These are phyloP conservation scores for Eremobia ochroleuca DNA, from an alignment of 2,888 invertebrate species.

Conservation along the genomic window DNA sequence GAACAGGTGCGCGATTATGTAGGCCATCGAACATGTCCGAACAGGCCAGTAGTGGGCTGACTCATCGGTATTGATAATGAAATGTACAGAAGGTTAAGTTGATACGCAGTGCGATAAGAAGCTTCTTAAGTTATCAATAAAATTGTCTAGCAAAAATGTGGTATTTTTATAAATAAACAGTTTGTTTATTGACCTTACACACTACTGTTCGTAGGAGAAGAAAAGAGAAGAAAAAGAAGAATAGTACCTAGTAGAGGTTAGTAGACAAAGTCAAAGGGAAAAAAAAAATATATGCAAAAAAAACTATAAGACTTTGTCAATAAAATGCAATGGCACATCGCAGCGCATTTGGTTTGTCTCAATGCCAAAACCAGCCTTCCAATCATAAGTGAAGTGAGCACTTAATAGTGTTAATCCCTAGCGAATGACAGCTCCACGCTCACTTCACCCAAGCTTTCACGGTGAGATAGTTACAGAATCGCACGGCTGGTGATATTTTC, in stretches of 20 bases:
- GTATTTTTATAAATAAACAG: no score
- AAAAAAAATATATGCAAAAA: no score
- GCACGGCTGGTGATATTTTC: not conserved
- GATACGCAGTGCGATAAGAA: not conserved
- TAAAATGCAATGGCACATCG: not conserved
- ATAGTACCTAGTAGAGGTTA: no score
- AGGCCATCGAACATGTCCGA: constrained; percentile 65
- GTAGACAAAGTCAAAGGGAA: no score
- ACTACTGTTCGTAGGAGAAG: no score
- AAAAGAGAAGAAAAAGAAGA: no score
- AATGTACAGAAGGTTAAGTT: constrained; percentile 32
- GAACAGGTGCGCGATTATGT: constrained; percentile 63
- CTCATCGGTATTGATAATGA: constrained; percentile 35
- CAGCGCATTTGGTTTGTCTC: not conserved
- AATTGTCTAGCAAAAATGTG: not conserved
- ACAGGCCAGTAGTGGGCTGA: constrained; percentile 52
- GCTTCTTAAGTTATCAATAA: not conserved
- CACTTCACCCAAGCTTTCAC: no score
- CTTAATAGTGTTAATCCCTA: no score
- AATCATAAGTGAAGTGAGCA: no score
- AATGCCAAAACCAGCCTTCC: not conserved
- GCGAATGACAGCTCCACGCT: no score
- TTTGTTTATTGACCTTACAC: no score
- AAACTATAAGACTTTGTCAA: not conserved
- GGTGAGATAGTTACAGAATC: no score